These are phyloP conservation scores for Pitangus sulphuratus DNA, from an alignment of 2,797 vertebrate genomes.

Conservation along the genomic window DNA sequence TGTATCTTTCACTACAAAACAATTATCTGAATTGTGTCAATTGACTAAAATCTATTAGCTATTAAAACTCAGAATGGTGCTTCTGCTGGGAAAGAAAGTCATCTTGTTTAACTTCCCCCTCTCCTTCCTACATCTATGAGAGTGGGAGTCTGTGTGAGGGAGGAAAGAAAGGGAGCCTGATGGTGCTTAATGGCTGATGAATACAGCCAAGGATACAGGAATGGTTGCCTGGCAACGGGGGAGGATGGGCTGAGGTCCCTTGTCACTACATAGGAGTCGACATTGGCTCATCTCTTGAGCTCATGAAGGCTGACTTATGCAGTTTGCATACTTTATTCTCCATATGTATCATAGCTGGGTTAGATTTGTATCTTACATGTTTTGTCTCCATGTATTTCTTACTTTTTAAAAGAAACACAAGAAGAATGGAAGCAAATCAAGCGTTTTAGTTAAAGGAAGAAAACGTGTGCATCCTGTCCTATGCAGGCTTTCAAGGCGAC, in stretches of 20 bases:
- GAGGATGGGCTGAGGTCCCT: constrained; percentile 25
- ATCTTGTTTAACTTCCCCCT: constrained; percentile 22
- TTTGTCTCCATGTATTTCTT: background rate
- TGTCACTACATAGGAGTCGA: background rate
- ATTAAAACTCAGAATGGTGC: background rate
- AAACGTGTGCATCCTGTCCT: background rate
- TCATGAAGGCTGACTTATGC: background rate
- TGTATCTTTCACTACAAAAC: background rate
- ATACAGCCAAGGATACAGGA: constrained; percentile 21
- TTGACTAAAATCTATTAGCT: constrained; percentile 31
- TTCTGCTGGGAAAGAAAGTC: constrained; percentile 43
- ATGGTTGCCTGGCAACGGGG: constrained; percentile 56
- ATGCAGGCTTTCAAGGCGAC: background rate
- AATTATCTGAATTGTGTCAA: background rate
- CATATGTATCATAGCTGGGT: background rate
- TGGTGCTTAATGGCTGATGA: constrained; percentile 54
- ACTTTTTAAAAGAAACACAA: background rate
- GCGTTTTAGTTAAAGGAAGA: background rate
- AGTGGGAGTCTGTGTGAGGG: background rate
- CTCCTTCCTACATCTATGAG: background rate
- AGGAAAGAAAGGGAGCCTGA: constrained; percentile 31
- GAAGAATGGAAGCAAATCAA: background rate
- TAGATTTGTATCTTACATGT: background rate
- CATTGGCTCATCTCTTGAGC: constrained; percentile 21
- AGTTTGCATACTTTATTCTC: background rate